phyloP scores from a whole-genome alignment of 2,113 vertebrate genomes.

The Electrona antarctica region DNA sequence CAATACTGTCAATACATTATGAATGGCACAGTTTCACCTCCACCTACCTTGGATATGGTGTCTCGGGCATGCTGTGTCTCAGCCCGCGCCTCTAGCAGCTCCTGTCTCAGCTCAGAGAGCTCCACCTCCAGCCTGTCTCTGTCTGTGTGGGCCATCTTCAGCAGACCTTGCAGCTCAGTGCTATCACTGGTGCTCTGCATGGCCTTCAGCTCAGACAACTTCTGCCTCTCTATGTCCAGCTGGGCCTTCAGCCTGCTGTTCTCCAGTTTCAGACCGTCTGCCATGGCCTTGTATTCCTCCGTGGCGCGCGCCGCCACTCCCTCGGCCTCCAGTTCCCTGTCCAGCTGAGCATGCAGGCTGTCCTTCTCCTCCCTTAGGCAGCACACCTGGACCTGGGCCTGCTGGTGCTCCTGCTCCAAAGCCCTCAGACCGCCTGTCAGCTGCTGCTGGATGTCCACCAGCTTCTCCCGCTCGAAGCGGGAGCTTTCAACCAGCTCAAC shows the following conservation, averaged over 20 bases:
- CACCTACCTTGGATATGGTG: conserved; percentile 84
- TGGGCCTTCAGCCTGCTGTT: conserved; percentile 85
- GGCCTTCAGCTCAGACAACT: conserved; percentile 79
- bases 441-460: conserved; percentile 95
- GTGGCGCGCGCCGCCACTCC: conserved; percentile 66
- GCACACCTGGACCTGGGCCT: conserved; percentile 78
- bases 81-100: conserved; percentile 83
- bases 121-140: conserved; percentile 85
- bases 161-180: conserved; percentile 82
- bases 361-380: conserved; percentile 85
- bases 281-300: conserved; percentile 78
- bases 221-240: conserved; percentile 87
- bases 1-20: neutral
- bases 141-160: conserved; percentile 84
- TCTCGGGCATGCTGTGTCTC: conserved; percentile 82
- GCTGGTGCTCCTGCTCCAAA: conserved; percentile 90
- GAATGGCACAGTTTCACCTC: neutral
- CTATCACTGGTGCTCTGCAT: conserved; percentile 78
- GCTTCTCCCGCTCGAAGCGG: conserved; percentile 91
- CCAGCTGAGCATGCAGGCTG: conserved; percentile 78
- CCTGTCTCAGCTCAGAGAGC: conserved; percentile 85
- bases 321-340: conserved; percentile 76
- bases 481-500: conserved; percentile 88
- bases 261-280: conserved; percentile 84
- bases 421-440: conserved; percentile 89